A percentile compares a stretch with the other conserved stretches of the same genome.
Evolutionary conservation across 2,113 vertebrate genomes (phyloP).

Genomic region (Malaclemys terrapin): DNA sequence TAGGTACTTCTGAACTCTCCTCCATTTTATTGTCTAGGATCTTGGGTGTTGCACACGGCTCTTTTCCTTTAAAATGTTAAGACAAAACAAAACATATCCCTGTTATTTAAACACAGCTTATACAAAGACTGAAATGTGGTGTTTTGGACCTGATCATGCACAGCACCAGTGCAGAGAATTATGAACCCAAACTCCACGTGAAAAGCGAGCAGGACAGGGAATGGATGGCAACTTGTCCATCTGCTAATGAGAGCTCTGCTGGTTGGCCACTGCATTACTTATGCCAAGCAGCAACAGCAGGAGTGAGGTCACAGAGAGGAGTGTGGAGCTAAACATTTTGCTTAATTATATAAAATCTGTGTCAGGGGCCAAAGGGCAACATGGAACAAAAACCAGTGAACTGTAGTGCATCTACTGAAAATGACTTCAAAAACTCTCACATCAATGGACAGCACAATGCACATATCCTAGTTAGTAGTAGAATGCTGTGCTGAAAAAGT

Average conservation of each 20-base stretch:
- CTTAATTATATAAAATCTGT: neutral
- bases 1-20: slow-evolving; percentile 90
- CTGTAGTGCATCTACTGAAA: neutral
- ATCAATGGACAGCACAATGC: neutral
- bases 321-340: neutral
- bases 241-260: neutral
- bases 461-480: neutral
- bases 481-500: neutral
- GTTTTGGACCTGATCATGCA: neutral
- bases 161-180: neutral
- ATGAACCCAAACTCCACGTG: neutral
- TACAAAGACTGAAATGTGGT: neutral
- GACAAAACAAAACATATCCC: neutral
- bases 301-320: neutral
- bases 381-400: neutral
- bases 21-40: slow-evolving; percentile 85
- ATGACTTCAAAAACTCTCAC: neutral
- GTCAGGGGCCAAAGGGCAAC: neutral
- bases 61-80: slow-evolving; percentile 85
- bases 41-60: slow-evolving; percentile 78
- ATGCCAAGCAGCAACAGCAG: neutral
- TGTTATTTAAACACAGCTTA: neutral
- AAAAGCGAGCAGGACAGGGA: neutral
- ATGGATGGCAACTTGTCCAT: neutral
- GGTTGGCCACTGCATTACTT: neutral